These are phyloP conservation scores for Caretta caretta DNA, from an alignment of 2,113 vertebrate species.

Conservation along the genomic window DNA sequence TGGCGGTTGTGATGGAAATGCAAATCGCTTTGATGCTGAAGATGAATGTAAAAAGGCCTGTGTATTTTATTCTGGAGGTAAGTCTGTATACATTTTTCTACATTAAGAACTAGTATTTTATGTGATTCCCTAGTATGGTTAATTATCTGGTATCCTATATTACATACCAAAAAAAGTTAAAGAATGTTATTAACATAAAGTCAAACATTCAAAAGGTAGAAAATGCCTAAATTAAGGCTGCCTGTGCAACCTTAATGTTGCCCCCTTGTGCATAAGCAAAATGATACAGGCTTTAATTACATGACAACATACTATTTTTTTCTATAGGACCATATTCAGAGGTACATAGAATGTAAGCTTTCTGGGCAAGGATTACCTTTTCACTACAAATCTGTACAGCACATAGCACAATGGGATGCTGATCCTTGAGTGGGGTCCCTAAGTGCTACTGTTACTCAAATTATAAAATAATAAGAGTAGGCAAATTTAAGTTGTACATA, in stretches of 20 bases:
- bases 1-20: constrained; percentile 86
- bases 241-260: background rate
- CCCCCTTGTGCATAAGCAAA: background rate
- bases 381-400: background rate
- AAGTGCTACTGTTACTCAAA: background rate
- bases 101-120: background rate
- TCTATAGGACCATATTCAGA: background rate
- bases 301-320: background rate
- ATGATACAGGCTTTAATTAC: background rate
- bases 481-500: background rate
- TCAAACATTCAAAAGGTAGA: background rate
- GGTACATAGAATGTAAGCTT: background rate
- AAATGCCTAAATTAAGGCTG: background rate
- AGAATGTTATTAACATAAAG: background rate
- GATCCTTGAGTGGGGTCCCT: background rate
- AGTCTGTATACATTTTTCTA: background rate
- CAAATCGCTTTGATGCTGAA: constrained; percentile 86
- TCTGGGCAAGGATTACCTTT: background rate
- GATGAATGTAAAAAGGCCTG: constrained; percentile 85
- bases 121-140: background rate
- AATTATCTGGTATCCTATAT: background rate
- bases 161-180: background rate
- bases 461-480: background rate
- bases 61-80: constrained; percentile 76
- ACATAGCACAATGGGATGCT: background rate